Evolutionary conservation across 2,888 invertebrate species (phyloP).

Genomic region (Himalopsyche anomala): DNA sequence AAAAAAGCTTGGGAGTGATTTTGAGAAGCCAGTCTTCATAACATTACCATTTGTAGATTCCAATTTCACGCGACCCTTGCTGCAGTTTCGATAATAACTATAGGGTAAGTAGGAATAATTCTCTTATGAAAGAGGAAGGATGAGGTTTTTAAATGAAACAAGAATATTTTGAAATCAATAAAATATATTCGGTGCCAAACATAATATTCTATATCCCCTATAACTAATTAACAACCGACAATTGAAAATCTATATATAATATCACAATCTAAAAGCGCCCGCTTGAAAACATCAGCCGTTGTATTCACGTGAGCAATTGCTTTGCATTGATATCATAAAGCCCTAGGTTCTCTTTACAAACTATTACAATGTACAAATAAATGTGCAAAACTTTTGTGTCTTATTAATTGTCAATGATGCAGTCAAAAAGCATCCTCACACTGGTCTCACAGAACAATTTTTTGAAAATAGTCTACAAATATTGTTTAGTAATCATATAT

Average conservation of each 20-base stretch:
- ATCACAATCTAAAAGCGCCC: slow-evolving; percentile 65
- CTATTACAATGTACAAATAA: not conserved
- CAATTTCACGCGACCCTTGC: too few relatives aligned
- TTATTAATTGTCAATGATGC: not conserved
- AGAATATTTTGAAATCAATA: slow-evolving; percentile 47
- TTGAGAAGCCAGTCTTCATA: too few relatives aligned
- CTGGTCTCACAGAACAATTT: too few relatives aligned
- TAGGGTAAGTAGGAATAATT: not conserved
- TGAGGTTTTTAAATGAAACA: slow-evolving; percentile 49
- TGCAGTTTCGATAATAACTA: too few relatives aligned
- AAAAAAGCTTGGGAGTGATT: too few relatives aligned
- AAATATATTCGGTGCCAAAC: slow-evolving; percentile 61
- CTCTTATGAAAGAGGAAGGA: not conserved
- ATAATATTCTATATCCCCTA: slow-evolving; percentile 62
- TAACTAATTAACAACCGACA: slow-evolving; percentile 64
- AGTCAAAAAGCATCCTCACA: too few relatives aligned
- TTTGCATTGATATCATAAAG: slow-evolving; percentile 50
- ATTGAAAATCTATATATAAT: slow-evolving; percentile 54
- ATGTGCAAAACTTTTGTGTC: not conserved
- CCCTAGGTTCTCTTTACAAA: slow-evolving; percentile 10
- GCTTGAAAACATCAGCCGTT: slow-evolving; percentile 51
- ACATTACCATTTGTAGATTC: too few relatives aligned
- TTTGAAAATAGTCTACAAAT: too few relatives aligned
- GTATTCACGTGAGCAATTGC: slow-evolving; percentile 53
- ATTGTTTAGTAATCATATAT: too few relatives aligned